Base-by-base conservation (phyloP, 1,140 invertebrate genomes). In the Thaumatotibia leucotreta region DNA sequence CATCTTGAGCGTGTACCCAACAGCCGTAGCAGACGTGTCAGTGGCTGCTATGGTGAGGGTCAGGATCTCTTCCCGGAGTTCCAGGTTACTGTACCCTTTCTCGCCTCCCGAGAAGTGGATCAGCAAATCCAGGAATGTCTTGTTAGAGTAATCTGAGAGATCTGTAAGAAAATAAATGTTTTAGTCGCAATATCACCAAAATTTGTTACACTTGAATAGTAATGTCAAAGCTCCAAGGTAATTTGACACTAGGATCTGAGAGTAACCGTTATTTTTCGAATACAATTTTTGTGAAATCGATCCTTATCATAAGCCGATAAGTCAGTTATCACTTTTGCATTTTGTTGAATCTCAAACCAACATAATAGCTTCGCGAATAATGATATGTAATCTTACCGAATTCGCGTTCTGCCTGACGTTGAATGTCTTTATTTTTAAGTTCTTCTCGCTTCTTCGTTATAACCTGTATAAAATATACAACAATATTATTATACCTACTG, bases 21-120 rank as follows among this genome's bases (percentile, higher is more conserved):
- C 68, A 4, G 73, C 65, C 0, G 76, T 73, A 1, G 76, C 79
- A 1, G 84, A 77, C 0, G 82, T 86, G 17, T 86, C 84, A 0
- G 76, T 83, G 2, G 76, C 84, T 20, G 84, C 84, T 23, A 81
- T 35, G 20, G 71, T 79, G 0, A 86, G 52, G 4, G 78, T 81
- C 20, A 83, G 14, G 4, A 79, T 75, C 64, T 86, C 84, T 67
- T 86, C 80, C 27, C 82, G 69, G 6, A 86, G 61, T 61, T 86
- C 82, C 8, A 66, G 14, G 61, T 86, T 66, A 8, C 65, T 83
- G 32, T 77, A 86, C 4, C 81, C 79, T 24, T 80, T 76, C n/a
- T 79, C 74, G 11, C 74, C 78, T 0, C 82, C 82, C 23, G 84
- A 86, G 5, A 82, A 61, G 6, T 61, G 52, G 32, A 86, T 83